Conservation (phyloP, 2,888 invertebrate genomes). For the Chorisops tibialis region DNA sequence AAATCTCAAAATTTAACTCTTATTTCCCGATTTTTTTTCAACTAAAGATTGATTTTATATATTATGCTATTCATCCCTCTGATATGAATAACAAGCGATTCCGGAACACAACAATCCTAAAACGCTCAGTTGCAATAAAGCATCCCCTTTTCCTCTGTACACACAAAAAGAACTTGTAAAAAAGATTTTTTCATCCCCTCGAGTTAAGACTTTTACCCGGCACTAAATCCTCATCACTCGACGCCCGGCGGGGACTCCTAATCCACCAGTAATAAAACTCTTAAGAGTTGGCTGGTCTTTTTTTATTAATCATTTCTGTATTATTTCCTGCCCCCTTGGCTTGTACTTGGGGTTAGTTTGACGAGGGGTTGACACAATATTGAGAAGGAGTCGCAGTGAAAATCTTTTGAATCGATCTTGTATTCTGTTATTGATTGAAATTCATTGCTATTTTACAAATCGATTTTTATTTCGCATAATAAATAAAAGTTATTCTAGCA, state of each 20-base stretch:
- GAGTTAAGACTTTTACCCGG: background rate
- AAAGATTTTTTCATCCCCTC: background rate
- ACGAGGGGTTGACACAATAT: background rate
- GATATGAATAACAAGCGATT: too few species aligned
- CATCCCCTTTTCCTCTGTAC: too few species aligned
- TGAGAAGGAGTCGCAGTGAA: background rate
- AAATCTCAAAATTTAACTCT: too few species aligned
- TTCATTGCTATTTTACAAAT: too few species aligned
- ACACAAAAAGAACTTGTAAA: background rate
- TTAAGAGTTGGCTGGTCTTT: constrained; percentile 23
- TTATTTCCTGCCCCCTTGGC: constrained; percentile 16
- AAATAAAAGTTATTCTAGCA: too few species aligned
- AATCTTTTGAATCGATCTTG: background rate
- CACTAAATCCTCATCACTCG: background rate
- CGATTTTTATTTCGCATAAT: too few species aligned
- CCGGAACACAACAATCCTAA: too few species aligned
- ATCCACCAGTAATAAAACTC: constrained; percentile 29
- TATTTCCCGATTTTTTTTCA: too few species aligned
- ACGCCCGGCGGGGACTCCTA: constrained; percentile 9
- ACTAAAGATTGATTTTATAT: too few species aligned
- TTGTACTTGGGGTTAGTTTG: background rate
- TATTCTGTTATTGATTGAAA: too few species aligned
- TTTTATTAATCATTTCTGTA: constrained; percentile 29
- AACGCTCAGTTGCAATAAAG: too few species aligned
- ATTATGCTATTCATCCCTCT: too few species aligned